Evolutionary conservation across 2,888 invertebrate species (phyloP).

Genomic region (Mantis religiosa): DNA sequence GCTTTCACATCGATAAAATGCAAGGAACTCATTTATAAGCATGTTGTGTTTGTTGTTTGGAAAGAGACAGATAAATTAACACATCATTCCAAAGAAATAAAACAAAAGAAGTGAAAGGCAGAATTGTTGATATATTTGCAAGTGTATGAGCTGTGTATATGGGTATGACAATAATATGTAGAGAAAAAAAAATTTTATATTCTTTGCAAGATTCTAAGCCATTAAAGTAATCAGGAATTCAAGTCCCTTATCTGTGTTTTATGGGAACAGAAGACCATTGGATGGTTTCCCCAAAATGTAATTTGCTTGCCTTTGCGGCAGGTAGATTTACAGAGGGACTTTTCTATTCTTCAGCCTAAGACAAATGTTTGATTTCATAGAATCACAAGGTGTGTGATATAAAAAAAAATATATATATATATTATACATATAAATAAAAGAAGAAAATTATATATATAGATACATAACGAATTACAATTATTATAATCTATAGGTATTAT

Average conservation of each 20-base stretch:
- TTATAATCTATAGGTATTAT: slow-evolving; percentile 27
- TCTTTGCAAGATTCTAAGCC: slow-evolving; percentile 22
- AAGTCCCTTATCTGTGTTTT: neutral
- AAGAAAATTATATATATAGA: slow-evolving; percentile 29
- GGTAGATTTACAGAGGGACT: slow-evolving; percentile 7
- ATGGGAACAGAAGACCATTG: slow-evolving; percentile 11
- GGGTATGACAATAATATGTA: slow-evolving; percentile 30
- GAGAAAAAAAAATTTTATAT: slow-evolving; percentile 29
- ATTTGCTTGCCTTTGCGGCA: neutral
- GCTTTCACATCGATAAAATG: slow-evolving; percentile 12
- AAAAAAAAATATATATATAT: slow-evolving; percentile 30
- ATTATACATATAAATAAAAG: slow-evolving; percentile 27
- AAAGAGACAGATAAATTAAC: slow-evolving; percentile 11
- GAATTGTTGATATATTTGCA: slow-evolving; percentile 24
- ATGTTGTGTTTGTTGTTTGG: slow-evolving; percentile 16
- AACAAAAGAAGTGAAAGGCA: neutral
- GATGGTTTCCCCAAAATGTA: slow-evolving; percentile 14
- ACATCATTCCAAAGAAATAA: slow-evolving; percentile 25
- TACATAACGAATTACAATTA: slow-evolving; percentile 27
- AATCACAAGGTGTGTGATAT: slow-evolving; percentile 32
- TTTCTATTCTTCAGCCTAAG: slow-evolving; percentile 24
- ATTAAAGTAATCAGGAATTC: slow-evolving; percentile 13
- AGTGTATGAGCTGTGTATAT: slow-evolving; percentile 27
- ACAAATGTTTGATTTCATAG: slow-evolving; percentile 28
- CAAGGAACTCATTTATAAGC: slow-evolving; percentile 9